A percentile compares a stretch with the other conserved stretches of the same genome.
Conservation (phyloP, 1,140 invertebrate genomes). For the Venustaconcha ellipsiformis region DNA sequence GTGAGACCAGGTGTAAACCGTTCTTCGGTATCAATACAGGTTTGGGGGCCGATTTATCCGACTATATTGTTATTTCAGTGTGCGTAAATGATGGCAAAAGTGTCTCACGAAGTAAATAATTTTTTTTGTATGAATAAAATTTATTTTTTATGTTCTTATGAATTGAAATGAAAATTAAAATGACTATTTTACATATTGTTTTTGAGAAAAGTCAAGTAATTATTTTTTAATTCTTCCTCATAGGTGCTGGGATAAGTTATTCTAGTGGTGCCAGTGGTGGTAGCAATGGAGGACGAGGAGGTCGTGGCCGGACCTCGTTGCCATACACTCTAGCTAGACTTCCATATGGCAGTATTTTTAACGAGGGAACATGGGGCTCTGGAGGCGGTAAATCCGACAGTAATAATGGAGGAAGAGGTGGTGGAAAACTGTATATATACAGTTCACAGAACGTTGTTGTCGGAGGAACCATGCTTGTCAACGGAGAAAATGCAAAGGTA, state of each 20-base stretch:
- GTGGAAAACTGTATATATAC: conserved; percentile 43
- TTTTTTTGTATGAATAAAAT: too few relatives aligned
- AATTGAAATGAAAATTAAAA: too few relatives aligned
- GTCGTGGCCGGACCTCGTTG: conserved; percentile 15
- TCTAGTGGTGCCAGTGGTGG: conserved; percentile 44
- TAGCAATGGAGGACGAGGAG: conserved; percentile 51
- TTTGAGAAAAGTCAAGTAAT: too few relatives aligned
- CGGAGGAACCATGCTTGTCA: conserved; percentile 33
- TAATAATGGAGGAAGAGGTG: conserved; percentile 48
- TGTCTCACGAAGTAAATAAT: too few relatives aligned
- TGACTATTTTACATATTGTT: too few relatives aligned
- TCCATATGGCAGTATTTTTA: conserved; percentile 50
- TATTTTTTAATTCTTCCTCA: too few relatives aligned
- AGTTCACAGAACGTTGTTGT: conserved; percentile 21
- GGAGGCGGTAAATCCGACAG: conserved; percentile 45
- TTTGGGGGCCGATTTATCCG: too few relatives aligned
- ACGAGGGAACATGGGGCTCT: conserved; percentile 47
- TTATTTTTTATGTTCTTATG: too few relatives aligned
- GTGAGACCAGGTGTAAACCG: too few relatives aligned
- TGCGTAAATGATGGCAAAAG: too few relatives aligned
- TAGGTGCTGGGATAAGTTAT: conserved; percentile 36
- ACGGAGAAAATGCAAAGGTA: conserved; percentile 44
- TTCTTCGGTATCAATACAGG: too few relatives aligned
- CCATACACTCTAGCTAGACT: conserved; percentile 17
- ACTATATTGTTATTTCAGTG: too few relatives aligned